These are phyloP conservation scores for Erythrocebus patas DNA, from an alignment of 2,113 vertebrate species.

Conservation along the genomic window DNA sequence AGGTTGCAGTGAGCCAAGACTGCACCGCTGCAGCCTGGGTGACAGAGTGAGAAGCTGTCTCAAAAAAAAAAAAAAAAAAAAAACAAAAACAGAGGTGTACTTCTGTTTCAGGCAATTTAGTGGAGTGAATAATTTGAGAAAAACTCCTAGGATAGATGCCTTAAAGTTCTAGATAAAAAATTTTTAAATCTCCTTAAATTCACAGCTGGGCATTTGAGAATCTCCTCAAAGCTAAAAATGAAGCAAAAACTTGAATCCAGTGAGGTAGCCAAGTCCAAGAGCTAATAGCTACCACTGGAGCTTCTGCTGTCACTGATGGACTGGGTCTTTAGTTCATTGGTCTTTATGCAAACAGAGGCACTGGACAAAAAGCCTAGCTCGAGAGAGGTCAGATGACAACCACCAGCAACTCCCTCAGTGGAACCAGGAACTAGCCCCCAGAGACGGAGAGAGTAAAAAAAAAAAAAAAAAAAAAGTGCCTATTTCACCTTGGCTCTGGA, in stretches of 20 bases:
- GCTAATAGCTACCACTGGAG: not conserved
- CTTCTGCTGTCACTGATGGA: not conserved
- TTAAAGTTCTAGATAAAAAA: not conserved
- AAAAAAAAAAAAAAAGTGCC: not conserved
- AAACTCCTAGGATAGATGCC: not conserved
- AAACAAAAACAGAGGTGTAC: not conserved
- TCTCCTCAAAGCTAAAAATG: not conserved
- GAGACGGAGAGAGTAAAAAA: not conserved
- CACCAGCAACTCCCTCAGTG: not conserved
- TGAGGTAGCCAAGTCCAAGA: not conserved
- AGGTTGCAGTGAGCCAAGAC: no score
- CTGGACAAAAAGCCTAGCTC: not conserved
- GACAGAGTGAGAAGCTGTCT: no score
- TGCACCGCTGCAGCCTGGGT: no score
- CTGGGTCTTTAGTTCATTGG: not conserved
- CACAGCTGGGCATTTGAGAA: not conserved
- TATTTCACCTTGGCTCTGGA: not conserved
- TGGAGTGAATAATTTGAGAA: not conserved
- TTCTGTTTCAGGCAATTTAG: not conserved
- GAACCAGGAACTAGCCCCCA: not conserved
- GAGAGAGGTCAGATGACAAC: not conserved
- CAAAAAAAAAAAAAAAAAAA: no score
- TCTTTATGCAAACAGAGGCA: not conserved
- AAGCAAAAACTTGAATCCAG: not conserved
- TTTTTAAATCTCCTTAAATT: not conserved